These are phyloP conservation scores for Ptilonorhynchus violaceus DNA, from an alignment of 2,113 vertebrate species.

Conservation along the genomic window DNA sequence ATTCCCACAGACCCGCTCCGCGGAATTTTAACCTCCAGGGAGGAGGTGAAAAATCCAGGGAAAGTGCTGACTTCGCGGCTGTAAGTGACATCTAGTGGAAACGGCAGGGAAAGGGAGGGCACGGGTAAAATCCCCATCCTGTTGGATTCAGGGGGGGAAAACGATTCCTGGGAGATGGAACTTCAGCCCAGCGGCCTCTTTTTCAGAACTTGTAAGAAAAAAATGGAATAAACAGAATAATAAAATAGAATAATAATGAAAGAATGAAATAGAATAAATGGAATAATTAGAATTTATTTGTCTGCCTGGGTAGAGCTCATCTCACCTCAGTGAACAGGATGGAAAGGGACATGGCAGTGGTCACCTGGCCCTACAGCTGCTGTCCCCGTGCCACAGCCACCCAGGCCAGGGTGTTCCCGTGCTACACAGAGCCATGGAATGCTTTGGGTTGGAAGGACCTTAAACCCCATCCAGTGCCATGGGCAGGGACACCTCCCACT, in stretches of 20 bases:
- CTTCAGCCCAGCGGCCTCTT: background rate
- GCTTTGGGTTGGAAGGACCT: background rate
- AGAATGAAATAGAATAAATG: background rate
- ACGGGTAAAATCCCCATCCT: background rate
- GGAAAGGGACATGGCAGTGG: background rate
- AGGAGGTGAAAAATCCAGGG: background rate
- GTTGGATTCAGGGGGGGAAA: background rate
- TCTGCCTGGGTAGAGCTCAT: background rate
- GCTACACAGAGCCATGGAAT: background rate
- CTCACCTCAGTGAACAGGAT: background rate
- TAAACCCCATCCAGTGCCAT: background rate
- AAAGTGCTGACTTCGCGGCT: background rate
- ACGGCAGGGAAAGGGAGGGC: background rate
- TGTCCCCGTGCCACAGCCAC: background rate
- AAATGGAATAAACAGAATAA: background rate
- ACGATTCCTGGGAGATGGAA: background rate
- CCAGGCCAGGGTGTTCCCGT: accelerated
- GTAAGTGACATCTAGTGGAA: conserved; percentile 67
- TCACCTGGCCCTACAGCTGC: background rate
- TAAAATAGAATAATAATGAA: too few relatives aligned
- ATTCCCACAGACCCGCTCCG: background rate
- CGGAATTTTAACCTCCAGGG: background rate
- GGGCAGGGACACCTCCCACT: background rate
- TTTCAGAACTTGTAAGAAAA: background rate
- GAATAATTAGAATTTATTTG: background rate